phyloP scores from a whole-genome alignment of 2,888 invertebrate species.

The Ctena decussata region DNA sequence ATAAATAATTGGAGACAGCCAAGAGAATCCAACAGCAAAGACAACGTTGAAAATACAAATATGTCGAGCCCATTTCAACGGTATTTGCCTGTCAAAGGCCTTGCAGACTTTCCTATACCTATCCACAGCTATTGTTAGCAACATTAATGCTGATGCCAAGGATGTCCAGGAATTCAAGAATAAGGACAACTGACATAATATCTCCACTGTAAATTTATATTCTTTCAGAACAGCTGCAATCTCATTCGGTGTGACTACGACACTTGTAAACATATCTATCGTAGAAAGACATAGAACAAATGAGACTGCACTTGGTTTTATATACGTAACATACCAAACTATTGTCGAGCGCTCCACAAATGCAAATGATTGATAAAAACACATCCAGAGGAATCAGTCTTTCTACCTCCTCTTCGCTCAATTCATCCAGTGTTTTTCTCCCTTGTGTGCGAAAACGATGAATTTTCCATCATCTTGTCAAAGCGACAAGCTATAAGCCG shows the following conservation, averaged over 20 bases:
- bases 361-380: constrained; percentile 42
- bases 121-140: constrained; percentile 65
- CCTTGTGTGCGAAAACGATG: too few species aligned
- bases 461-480: too few species aligned
- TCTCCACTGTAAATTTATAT: constrained; percentile 50
- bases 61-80: constrained; percentile 46
- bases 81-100: constrained; percentile 71
- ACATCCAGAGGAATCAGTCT: constrained; percentile 61
- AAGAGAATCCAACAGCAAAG: constrained; percentile 46
- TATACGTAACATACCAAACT: constrained; percentile 64
- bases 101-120: constrained; percentile 75
- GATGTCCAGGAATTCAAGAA: constrained; percentile 60
- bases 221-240: constrained; percentile 51
- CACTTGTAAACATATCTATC: constrained; percentile 60
- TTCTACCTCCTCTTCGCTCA: constrained; percentile 55
- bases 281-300: constrained; percentile 63
- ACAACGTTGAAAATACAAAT: constrained; percentile 45
- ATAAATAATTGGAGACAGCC: constrained; percentile 64
- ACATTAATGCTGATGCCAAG: constrained; percentile 51
- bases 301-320: constrained; percentile 53
- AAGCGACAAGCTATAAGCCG: too few species aligned
- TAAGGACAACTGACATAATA: constrained; percentile 58
- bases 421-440: constrained; percentile 22
- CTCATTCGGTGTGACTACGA: constrained; percentile 62
- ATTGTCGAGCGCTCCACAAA: constrained; percentile 62